These are phyloP conservation scores for Seriola rivoliana DNA, from an alignment of 2,113 vertebrate genomes.

Conservation along the genomic window DNA sequence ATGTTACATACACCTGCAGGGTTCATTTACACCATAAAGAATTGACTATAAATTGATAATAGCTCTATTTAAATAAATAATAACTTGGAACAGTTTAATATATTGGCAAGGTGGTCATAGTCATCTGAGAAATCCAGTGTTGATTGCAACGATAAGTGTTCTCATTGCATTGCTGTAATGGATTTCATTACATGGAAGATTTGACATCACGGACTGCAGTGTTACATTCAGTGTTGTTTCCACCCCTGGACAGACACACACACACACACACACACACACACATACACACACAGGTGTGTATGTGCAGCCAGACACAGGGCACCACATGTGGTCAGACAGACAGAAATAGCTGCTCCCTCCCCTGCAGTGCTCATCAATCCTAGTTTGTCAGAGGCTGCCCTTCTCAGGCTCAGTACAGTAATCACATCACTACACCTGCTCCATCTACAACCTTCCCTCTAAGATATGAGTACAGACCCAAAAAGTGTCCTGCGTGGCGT, in stretches of 20 bases:
- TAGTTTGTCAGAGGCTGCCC: slow-evolving; percentile 58
- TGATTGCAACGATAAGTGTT: slow-evolving; percentile 27
- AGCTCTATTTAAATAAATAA: slow-evolving; percentile 32
- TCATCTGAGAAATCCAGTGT: slow-evolving; percentile 42
- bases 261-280: neutral
- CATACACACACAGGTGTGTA: neutral
- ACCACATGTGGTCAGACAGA: slow-evolving; percentile 51
- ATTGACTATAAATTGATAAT: neutral
- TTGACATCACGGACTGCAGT: slow-evolving; percentile 11
- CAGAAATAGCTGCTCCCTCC: slow-evolving; percentile 60
- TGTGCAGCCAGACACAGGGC: slow-evolving; percentile 23
- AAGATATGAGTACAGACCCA: slow-evolving; percentile 20
- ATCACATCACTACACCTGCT: slow-evolving; percentile 62
- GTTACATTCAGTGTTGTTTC: slow-evolving; percentile 20
- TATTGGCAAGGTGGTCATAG: neutral
- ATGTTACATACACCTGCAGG: neutral
- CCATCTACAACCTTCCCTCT: slow-evolving; percentile 23
- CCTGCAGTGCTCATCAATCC: slow-evolving; percentile 70
- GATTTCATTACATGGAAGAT: slow-evolving; percentile 7
- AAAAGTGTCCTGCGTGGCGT: neutral
- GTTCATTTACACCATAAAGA: slow-evolving; percentile 6
- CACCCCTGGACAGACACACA: slow-evolving; percentile 3
- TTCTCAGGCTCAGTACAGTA: slow-evolving; percentile 42
- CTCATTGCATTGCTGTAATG: slow-evolving; percentile 1
- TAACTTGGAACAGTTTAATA: slow-evolving; percentile 21